These are phyloP conservation scores for Chlorospingus flavigularis DNA, from an alignment of 2,797 vertebrate genomes.

Conservation along the genomic window DNA sequence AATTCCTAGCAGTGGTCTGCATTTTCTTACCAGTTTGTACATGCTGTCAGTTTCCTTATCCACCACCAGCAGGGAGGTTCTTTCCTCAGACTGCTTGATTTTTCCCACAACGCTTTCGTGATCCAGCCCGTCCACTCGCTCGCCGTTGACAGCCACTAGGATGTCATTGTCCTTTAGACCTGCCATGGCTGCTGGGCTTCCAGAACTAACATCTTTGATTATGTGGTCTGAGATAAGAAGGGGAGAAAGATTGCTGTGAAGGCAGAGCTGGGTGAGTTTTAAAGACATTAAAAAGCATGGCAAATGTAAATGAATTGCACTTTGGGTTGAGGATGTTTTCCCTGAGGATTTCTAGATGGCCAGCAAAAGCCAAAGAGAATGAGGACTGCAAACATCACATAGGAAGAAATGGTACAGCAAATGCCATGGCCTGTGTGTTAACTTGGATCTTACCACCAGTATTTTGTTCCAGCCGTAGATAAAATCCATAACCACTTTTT, in stretches of 20 bases:
- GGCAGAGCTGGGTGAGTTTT: background rate
- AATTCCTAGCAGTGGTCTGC: background rate
- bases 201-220: conserved; percentile 83
- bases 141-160: conserved; percentile 85
- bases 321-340: background rate
- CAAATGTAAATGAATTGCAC: background rate
- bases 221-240: conserved; percentile 78
- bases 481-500: conserved; percentile 85
- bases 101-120: conserved; percentile 84
- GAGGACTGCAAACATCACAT: background rate
- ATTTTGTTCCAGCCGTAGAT: conserved; percentile 74
- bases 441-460: conserved; percentile 65
- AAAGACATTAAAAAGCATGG: background rate
- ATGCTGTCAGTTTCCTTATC: conserved; percentile 84
- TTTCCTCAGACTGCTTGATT: conserved; percentile 79
- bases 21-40: conserved; percentile 83
- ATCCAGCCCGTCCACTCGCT: conserved; percentile 75
- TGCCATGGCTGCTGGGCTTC: conserved; percentile 82
- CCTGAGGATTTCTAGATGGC: background rate
- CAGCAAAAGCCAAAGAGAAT: background rate
- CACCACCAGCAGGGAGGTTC: conserved; percentile 83
- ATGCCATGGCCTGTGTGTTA: background rate
- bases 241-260: background rate
- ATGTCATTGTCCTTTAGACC: conserved; percentile 85
- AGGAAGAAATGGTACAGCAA: background rate